Evolutionary conservation across 2,888 invertebrate genomes (phyloP).

Genomic region (Chydorus sphaericus): DNA sequence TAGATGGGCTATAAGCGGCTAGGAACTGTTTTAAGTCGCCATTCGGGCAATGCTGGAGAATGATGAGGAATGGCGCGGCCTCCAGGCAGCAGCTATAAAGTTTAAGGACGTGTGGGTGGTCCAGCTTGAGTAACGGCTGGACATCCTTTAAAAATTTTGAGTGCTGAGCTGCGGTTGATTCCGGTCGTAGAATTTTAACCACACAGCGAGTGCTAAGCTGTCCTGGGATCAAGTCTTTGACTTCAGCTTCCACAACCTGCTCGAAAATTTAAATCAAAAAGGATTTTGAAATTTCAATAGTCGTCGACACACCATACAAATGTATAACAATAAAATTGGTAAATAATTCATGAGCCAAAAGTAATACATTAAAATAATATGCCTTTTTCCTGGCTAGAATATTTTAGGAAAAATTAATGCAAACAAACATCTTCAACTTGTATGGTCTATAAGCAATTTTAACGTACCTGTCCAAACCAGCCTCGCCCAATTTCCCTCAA

Average conservation of each 20-base stretch:
- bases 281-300: not conserved
- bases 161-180: constrained; percentile 57
- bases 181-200: constrained; percentile 65
- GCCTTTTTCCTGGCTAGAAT: too few species aligned
- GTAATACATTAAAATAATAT: too few species aligned
- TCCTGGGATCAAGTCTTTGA: constrained; percentile 21
- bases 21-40: constrained; percentile 28
- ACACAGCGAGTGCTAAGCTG: constrained; percentile 41
- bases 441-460: constrained; percentile 20
- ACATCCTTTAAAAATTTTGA: constrained; percentile 64
- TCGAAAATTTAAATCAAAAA: not conserved
- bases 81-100: constrained; percentile 60
- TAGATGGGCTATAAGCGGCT: not conserved
- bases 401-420: too few species aligned
- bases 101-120: constrained; percentile 55
- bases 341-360: too few species aligned
- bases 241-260: constrained; percentile 22
- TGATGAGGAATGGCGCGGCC: constrained; percentile 58
- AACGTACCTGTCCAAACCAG: constrained; percentile 58
- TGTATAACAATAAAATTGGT: not conserved
- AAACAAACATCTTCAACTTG: too few species aligned
- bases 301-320: not conserved
- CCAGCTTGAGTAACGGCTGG: constrained; percentile 49
- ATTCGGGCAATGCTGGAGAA: constrained; percentile 58
- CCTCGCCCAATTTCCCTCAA: constrained; percentile 65